Conservation (phyloP, 2,888 invertebrate genomes). For the Euplexia lucipara region DNA sequence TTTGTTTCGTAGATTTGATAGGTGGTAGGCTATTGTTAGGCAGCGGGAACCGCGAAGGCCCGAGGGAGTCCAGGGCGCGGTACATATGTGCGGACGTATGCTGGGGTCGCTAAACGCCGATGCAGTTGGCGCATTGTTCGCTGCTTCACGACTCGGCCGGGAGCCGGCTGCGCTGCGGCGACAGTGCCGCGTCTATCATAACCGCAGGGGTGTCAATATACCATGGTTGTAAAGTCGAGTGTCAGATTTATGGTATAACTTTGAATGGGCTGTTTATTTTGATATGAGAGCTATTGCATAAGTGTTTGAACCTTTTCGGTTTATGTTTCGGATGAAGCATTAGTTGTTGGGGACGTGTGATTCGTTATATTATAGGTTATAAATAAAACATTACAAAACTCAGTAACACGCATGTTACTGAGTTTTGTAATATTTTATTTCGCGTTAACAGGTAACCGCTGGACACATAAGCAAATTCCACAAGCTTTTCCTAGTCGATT, state of each 20-base stretch:
- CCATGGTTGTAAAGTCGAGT: slow-evolving; percentile 65
- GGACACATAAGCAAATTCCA: no score
- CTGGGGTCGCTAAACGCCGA: slow-evolving; percentile 76
- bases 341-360: neutral
- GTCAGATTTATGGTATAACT: slow-evolving; percentile 60
- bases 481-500: no score
- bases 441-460: no score
- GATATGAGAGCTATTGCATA: slow-evolving; percentile 54
- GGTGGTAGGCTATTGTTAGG: slow-evolving; percentile 77
- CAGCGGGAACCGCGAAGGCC: slow-evolving; percentile 54
- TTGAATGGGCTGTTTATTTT: slow-evolving; percentile 66
- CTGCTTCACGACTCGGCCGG: slow-evolving; percentile 55
- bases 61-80: slow-evolving; percentile 43
- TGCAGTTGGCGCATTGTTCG: slow-evolving; percentile 77
- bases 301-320: slow-evolving; percentile 17
- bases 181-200: slow-evolving; percentile 60
- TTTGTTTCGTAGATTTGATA: slow-evolving; percentile 85
- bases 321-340: slow-evolving; percentile 5
- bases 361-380: no score
- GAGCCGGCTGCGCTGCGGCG: slow-evolving; percentile 50
- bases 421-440: no score
- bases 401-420: no score
- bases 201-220: slow-evolving; percentile 66
- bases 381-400: no score
- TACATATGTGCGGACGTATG: slow-evolving; percentile 72